These are phyloP conservation scores for Pterostichus madidus DNA, from an alignment of 2,888 invertebrate species.

Conservation along the genomic window DNA sequence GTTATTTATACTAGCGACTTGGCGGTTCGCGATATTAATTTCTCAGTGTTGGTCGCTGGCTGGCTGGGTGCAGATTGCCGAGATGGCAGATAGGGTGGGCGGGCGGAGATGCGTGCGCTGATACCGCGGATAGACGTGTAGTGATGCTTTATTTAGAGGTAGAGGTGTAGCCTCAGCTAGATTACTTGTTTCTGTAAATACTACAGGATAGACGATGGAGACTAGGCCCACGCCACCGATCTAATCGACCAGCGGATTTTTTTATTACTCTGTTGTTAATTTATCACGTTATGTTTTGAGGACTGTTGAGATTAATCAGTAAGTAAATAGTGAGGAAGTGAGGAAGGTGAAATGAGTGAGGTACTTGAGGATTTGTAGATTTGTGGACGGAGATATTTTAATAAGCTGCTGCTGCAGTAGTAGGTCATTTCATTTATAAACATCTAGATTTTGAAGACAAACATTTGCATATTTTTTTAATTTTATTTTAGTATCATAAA, in stretches of 20 bases:
- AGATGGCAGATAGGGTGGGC: conserved; percentile 15
- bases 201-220: conserved; percentile 7
- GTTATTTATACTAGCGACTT: too few species aligned
- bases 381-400: too few species aligned
- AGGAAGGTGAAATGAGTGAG: too few species aligned
- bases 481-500: too few species aligned
- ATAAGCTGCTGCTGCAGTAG: too few species aligned
- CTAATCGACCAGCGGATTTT: not conserved
- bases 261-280: too few species aligned
- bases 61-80: conserved; percentile 8
- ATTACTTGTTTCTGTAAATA: conserved; percentile 38
- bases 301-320: not conserved
- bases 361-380: too few species aligned
- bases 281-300: not conserved
- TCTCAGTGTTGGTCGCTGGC: not conserved
- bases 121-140: not conserved
- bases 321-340: too few species aligned
- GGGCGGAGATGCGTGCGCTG: not conserved
- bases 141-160: conserved; percentile 14
- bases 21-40: conserved; percentile 9
- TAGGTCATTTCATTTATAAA: too few species aligned
- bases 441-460: too few species aligned
- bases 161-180: conserved; percentile 6
- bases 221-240: conserved; percentile 1
- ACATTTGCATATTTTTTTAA: too few species aligned